Evolutionary conservation across 2,113 vertebrate species (phyloP).

Genomic region (Periophthalmus modestus): DNA sequence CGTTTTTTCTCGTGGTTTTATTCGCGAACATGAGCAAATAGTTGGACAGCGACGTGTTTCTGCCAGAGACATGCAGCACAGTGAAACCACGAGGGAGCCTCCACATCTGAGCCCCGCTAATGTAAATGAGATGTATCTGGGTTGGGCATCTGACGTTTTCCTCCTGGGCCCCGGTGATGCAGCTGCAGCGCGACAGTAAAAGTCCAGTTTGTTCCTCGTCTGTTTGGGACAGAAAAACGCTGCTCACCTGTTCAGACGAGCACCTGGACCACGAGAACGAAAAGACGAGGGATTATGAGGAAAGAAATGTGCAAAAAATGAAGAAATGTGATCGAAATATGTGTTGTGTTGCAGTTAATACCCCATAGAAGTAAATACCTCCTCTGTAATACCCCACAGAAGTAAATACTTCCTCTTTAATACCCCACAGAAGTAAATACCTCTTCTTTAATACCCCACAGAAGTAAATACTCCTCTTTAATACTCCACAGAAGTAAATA

Average conservation of each 20-base stretch:
- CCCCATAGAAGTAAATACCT: too few relatives aligned
- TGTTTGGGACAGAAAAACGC: background rate
- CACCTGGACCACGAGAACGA: background rate
- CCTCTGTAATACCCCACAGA: too few relatives aligned
- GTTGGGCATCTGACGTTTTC: background rate
- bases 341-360: too few relatives aligned
- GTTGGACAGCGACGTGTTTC: background rate
- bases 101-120: background rate
- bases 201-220: background rate
- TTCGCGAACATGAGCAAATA: background rate
- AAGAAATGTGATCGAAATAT: too few relatives aligned
- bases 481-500: too few relatives aligned
- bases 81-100: background rate
- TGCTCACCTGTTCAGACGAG: background rate
- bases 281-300: too few relatives aligned
- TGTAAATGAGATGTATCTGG: constrained; percentile 11
- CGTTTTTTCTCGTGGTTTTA: background rate
- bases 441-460: too few relatives aligned
- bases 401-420: too few relatives aligned
- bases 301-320: too few relatives aligned
- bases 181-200: background rate
- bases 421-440: too few relatives aligned
- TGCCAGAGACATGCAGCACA: background rate
- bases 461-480: too few relatives aligned
- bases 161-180: background rate